phyloP scores from a whole-genome alignment of 2,888 invertebrate species.

The Drosophila rellima region DNA sequence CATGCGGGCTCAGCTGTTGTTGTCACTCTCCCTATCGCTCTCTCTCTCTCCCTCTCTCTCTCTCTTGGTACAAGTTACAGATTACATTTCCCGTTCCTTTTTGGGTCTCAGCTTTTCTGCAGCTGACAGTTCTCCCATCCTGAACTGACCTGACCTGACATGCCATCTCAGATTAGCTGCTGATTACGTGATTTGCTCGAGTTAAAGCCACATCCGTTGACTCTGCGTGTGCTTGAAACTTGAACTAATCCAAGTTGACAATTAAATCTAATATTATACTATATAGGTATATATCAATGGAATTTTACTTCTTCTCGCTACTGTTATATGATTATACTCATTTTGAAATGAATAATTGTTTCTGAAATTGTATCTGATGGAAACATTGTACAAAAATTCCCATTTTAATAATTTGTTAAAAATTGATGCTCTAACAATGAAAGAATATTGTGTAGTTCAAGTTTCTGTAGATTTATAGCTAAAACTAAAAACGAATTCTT shows the following conservation, averaged over 20 bases:
- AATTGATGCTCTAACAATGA: too few relatives aligned
- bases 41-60: not conserved
- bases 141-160: conserved; percentile 18
- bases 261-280: not conserved
- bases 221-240: conserved; percentile 2
- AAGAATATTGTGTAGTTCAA: not conserved
- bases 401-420: not conserved
- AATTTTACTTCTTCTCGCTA: not conserved
- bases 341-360: not conserved
- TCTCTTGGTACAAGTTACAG: conserved; percentile 32
- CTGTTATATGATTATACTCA: not conserved
- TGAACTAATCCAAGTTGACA: not conserved
- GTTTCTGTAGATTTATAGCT: not conserved
- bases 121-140: conserved; percentile 45
- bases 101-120: conserved; percentile 31
- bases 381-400: not conserved
- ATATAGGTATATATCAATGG: not conserved
- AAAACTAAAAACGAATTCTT: too few relatives aligned
- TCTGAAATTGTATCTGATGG: not conserved
- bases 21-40: not conserved
- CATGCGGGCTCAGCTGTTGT: conserved; percentile 51
- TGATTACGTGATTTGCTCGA: conserved; percentile 24
- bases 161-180: conserved; percentile 28
- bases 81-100: conserved; percentile 32
- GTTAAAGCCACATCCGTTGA: conserved; percentile 8